Evolutionary conservation across 2,797 vertebrate species (phyloP).

Genomic region (Peromyscus eremicus): DNA sequence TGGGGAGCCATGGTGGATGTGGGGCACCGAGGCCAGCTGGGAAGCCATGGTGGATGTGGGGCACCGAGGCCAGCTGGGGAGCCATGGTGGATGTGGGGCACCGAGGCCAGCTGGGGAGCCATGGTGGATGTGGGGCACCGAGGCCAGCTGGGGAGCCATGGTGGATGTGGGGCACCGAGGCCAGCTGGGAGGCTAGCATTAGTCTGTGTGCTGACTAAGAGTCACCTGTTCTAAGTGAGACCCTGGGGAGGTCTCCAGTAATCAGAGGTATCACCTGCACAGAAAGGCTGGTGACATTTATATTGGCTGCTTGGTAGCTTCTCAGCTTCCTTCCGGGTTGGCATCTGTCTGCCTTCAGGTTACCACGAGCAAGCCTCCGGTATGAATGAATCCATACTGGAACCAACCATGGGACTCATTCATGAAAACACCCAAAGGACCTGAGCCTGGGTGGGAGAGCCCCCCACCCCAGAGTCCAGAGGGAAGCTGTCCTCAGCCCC

Average conservation of each 20-base stretch:
- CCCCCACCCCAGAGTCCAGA: accelerated
- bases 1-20: neutral
- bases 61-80: neutral
- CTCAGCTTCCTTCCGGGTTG: slow-evolving; percentile 46
- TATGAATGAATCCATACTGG: neutral
- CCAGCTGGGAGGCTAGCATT: neutral
- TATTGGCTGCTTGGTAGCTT: neutral
- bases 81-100: neutral
- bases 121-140: too few species aligned
- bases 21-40: accelerated
- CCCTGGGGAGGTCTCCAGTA: neutral
- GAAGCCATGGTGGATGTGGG: neutral
- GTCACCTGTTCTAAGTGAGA: accelerated
- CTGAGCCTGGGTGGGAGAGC: neutral
- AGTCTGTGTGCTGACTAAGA: neutral
- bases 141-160: too few species aligned
- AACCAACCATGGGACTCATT: neutral
- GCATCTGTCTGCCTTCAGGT: neutral
- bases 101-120: too few species aligned
- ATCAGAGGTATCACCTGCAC: accelerated
- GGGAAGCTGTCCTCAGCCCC: neutral
- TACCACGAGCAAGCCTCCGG: neutral
- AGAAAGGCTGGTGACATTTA: neutral
- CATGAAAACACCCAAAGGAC: neutral
- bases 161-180: too few species aligned